Conservation (phyloP, 2,888 invertebrate genomes). For the Nomada hirtipes region DNA sequence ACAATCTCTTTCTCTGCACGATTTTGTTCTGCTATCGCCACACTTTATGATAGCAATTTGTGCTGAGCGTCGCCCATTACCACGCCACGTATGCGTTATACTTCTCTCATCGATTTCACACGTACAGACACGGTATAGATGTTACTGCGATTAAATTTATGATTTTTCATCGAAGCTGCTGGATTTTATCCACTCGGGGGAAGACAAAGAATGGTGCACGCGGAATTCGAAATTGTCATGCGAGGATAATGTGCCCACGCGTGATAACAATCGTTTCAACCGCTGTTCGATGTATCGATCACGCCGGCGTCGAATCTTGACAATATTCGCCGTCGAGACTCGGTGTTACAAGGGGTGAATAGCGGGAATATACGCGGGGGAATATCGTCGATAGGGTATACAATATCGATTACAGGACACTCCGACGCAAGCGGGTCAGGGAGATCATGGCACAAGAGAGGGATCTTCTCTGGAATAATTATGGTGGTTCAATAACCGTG, state of each 20-base stretch:
- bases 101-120: slow-evolving; percentile 6
- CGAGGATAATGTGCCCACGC: background rate
- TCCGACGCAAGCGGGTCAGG: slow-evolving; percentile 35
- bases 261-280: background rate
- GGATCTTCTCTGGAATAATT: slow-evolving; percentile 46
- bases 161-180: no score
- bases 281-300: slow-evolving; percentile 4
- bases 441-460: slow-evolving; percentile 19
- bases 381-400: slow-evolving; percentile 43
- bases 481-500: slow-evolving; percentile 18
- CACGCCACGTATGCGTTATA: slow-evolving; percentile 19
- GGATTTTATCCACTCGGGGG: background rate
- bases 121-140: background rate
- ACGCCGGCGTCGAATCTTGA: slow-evolving; percentile 20
- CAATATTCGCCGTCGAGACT: slow-evolving; percentile 35
- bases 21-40: slow-evolving; percentile 34
- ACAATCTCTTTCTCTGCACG: slow-evolving; percentile 16
- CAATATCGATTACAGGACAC: slow-evolving; percentile 47
- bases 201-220: background rate
- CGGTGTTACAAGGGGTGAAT: slow-evolving; percentile 30
- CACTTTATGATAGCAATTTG: slow-evolving; percentile 27
- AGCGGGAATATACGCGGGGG: slow-evolving; percentile 32
- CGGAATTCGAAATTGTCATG: background rate
- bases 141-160: background rate
- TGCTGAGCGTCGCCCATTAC: slow-evolving; percentile 14